Evolutionary conservation across 2,888 invertebrate genomes (phyloP), one percentile per base, ranked within the genome.

Genomic region (Apamea epomidion): DNA sequence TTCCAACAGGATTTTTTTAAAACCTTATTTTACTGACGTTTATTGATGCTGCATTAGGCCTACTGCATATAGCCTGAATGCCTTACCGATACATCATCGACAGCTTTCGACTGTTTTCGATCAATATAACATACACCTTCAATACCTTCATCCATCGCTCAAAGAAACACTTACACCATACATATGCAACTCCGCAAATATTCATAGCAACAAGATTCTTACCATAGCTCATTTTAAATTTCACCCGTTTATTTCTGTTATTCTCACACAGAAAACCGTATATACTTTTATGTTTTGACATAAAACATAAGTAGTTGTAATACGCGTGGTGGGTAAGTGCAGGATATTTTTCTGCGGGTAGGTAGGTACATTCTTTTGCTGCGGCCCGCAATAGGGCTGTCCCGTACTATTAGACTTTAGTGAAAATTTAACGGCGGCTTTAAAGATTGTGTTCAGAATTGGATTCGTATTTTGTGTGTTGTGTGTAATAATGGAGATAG

Each of bases 221-320:
- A 62, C 29, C 79, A 84, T 86, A 74, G 62, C 76, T 86, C 83
- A 89, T 82, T 88, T 87, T 90, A 87, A 88, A 86, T 89, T 89
- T 88, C 80, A 69, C 45, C 68, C 37, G 84, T 85, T 89, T 83
- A 89, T 90, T 86, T 90, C 90, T 88, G 84, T 90, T 89, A 90
- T 90, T 90, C 85, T 80, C 73, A 68, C 77, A 79, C 84, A 84
- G 86, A 88, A 82, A 84, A 79, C 76, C 83, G 77, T 82, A 84
- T 88, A 89, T 85, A 82, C 84, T 91, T 90, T 90, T 91, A 90
- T 90, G 89, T 83, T 87, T 82, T 76, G 81, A 86, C 87, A 88
- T 92, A 91, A 91, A 91, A 87, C 86, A 89, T 87, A 89, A 87
- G 90, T 88, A 87, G 85, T 88, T 70, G 87, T 88, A 85, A 88